These are phyloP conservation scores for Embidobia sp. DNA, from an alignment of 2,888 invertebrate genomes.

Conservation along the genomic window DNA sequence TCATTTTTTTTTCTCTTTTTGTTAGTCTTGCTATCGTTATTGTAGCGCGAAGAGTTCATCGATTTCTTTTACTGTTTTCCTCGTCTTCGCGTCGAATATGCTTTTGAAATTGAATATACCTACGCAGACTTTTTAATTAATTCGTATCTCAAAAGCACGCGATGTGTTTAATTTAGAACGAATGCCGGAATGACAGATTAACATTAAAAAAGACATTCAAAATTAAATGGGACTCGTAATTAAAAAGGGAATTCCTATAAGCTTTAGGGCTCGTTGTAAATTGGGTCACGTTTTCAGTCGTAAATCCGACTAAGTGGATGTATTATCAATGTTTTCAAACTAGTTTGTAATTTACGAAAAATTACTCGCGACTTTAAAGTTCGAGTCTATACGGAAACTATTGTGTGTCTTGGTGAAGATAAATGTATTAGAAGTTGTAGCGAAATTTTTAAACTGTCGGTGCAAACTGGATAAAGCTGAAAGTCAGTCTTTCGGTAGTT, in stretches of 20 bases:
- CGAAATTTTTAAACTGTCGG: too few relatives aligned
- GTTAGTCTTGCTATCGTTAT: neutral
- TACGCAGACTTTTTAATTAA: too few relatives aligned
- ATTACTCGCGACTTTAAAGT: neutral
- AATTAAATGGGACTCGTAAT: constrained; percentile 20
- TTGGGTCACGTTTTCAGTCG: constrained; percentile 37
- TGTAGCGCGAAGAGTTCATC: too few relatives aligned
- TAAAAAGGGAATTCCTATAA: constrained; percentile 31
- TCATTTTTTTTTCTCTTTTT: neutral
- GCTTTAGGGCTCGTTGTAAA: constrained; percentile 9
- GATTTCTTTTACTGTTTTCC: too few relatives aligned
- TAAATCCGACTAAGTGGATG: constrained; percentile 26
- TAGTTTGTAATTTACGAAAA: constrained; percentile 21
- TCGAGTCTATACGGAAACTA: too few relatives aligned
- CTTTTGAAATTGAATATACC: too few relatives aligned
- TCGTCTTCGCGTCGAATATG: too few relatives aligned
- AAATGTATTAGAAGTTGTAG: too few relatives aligned
- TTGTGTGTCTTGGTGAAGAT: too few relatives aligned
- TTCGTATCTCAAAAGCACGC: neutral
- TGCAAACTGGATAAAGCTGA: too few relatives aligned
- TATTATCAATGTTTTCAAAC: constrained; percentile 31
- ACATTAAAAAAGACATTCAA: neutral
- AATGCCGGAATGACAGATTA: neutral
- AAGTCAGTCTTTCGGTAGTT: too few relatives aligned
- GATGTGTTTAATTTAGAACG: neutral